Percentiles rank a stretch among this genome's conserved stretches.
Evolutionary conservation across 2,888 invertebrate species (phyloP).

Genomic region (Strigamia transsilvanica): DNA sequence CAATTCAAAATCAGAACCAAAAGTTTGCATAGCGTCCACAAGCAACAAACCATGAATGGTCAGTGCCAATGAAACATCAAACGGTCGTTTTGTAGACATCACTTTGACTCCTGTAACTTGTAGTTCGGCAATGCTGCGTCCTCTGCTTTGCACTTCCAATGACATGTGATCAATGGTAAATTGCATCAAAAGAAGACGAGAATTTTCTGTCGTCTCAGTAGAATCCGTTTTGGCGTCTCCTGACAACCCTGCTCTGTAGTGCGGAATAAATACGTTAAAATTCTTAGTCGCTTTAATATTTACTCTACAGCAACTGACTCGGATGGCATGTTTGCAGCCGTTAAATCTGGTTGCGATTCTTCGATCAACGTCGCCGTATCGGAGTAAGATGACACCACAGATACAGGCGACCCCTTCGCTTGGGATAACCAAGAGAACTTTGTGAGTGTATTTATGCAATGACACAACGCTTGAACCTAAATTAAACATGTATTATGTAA

Average conservation of each 20-base stretch:
- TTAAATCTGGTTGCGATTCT: not conserved
- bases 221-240: slow-evolving; percentile 23
- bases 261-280: not conserved
- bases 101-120: slow-evolving; percentile 89
- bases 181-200: slow-evolving; percentile 79
- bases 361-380: not conserved
- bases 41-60: slow-evolving; percentile 91
- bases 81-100: slow-evolving; percentile 76
- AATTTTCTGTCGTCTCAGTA: slow-evolving; percentile 63
- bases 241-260: not conserved
- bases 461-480: slow-evolving; percentile 45
- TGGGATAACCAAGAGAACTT: not conserved
- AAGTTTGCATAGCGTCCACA: slow-evolving; percentile 94
- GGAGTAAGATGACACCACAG: slow-evolving; percentile 8
- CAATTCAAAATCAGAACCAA: slow-evolving; percentile 93
- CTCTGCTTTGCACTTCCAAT: slow-evolving; percentile 72
- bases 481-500: not conserved
- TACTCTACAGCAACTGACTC: not conserved
- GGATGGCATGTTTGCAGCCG: not conserved
- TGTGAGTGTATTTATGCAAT: slow-evolving; percentile 39
- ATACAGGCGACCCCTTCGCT: not conserved
- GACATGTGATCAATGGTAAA: slow-evolving; percentile 85
- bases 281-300: not conserved
- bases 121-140: slow-evolving; percentile 89
- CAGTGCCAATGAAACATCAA: slow-evolving; percentile 79